Conservation (phyloP, 2,888 invertebrate species). For the Phanerotoma sp. region DNA sequence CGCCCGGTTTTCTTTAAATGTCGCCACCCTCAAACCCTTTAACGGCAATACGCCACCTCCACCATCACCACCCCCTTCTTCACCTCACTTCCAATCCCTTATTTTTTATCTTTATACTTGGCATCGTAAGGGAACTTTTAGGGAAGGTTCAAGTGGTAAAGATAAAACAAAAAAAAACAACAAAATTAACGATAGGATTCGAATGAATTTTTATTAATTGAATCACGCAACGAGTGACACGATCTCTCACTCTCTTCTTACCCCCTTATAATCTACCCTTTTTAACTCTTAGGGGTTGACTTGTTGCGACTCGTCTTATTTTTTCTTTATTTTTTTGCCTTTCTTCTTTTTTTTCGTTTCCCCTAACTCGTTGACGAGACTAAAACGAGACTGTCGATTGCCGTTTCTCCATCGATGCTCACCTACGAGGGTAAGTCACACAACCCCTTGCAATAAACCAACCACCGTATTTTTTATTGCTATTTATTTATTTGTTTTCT, state of each 20-base stretch:
- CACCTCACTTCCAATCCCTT: constrained; percentile 29
- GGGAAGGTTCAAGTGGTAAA: no score
- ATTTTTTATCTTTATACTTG: constrained; percentile 4
- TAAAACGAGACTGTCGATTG: neutral
- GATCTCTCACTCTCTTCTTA: neutral
- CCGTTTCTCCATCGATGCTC: neutral
- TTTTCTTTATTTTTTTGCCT: neutral
- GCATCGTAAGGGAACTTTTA: constrained; percentile 12
- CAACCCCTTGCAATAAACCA: no score
- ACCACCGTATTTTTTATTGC: no score
- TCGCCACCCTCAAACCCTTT: constrained; percentile 48
- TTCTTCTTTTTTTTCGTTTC: neutral
- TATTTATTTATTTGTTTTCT: no score
- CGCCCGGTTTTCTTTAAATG: constrained; percentile 51
- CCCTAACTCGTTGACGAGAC: constrained; percentile 4
- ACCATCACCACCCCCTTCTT: constrained; percentile 18
- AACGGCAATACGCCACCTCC: no score
- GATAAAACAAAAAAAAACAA: no score
- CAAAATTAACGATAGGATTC: neutral
- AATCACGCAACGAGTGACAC: constrained; percentile 43
- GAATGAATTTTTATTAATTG: constrained; percentile 55
- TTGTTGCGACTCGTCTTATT: constrained; percentile 6
- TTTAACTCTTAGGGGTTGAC: neutral
- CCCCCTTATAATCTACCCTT: neutral
- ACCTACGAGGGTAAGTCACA: neutral